Conservation (phyloP, 2,113 vertebrate genomes). For the Romanogobio albipinnatus region DNA sequence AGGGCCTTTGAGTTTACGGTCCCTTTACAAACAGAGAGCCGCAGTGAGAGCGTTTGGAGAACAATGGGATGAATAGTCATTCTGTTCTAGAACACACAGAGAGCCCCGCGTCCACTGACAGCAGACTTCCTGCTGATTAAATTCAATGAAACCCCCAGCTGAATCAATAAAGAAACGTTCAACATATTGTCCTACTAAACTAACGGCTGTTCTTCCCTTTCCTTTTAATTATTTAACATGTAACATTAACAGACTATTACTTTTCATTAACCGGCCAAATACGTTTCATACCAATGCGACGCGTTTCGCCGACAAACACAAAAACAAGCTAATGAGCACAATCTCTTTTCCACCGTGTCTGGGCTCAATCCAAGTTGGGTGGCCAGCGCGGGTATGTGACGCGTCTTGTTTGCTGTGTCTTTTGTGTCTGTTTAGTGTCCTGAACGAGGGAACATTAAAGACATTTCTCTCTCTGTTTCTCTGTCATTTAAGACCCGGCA, state of each 20-base stretch:
- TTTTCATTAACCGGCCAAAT: not conserved
- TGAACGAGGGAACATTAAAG: slow-evolving; percentile 60
- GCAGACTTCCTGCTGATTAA: slow-evolving; percentile 57
- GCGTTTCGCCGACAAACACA: not conserved
- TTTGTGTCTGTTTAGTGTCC: slow-evolving; percentile 45
- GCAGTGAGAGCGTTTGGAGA: slow-evolving; percentile 39
- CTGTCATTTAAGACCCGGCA: slow-evolving; percentile 41
- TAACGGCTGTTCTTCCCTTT: slow-evolving; percentile 19
- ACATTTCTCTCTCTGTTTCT: slow-evolving; percentile 52
- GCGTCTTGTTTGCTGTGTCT: slow-evolving; percentile 22
- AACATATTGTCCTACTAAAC: slow-evolving; percentile 28
- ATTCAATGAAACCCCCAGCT: slow-evolving; percentile 55
- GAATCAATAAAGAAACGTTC: slow-evolving; percentile 48
- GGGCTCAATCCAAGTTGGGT: slow-evolving; percentile 16
- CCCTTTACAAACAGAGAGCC: slow-evolving; percentile 48
- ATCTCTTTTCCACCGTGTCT: not conserved
- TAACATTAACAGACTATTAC: slow-evolving; percentile 8
- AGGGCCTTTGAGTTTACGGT: slow-evolving; percentile 47
- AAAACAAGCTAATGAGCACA: not conserved
- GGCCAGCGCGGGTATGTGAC: not conserved
- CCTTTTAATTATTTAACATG: not conserved
- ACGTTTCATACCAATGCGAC: no score
- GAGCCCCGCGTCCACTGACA: slow-evolving; percentile 25
- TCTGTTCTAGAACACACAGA: slow-evolving; percentile 52
- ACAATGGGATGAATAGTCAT: slow-evolving; percentile 55